Percentiles rank a stretch among this genome's conserved stretches.
Conservation (phyloP, 1,140 invertebrate genomes). For the Pachypsylla venusta region DNA sequence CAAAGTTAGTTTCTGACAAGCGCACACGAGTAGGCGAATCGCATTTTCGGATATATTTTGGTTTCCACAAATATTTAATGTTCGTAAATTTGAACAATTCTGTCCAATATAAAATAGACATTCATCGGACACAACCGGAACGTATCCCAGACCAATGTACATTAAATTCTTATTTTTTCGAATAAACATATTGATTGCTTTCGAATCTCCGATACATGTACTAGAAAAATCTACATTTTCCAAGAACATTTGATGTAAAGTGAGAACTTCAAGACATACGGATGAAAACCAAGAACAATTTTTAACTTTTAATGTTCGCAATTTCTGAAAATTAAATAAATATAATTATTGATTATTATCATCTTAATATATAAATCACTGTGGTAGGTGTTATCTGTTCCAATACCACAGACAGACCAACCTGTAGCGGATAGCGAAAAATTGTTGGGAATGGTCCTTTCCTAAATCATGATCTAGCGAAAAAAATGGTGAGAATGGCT, state of each 20-base stretch:
- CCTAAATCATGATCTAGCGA: too few relatives aligned
- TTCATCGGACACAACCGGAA: background rate
- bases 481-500: too few relatives aligned
- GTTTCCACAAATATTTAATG: background rate
- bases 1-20: background rate
- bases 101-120: slow-evolving; percentile 4
- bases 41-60: background rate
- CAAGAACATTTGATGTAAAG: slow-evolving; percentile 15
- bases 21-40: background rate
- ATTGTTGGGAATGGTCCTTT: too few relatives aligned
- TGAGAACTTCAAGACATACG: slow-evolving; percentile 17
- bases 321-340: slow-evolving; percentile 17
- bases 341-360: too few relatives aligned
- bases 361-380: too few relatives aligned
- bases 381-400: too few relatives aligned
- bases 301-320: slow-evolving; percentile 13
- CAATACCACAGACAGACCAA: too few relatives aligned
- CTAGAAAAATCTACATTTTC: slow-evolving; percentile 15
- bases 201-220: background rate
- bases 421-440: too few relatives aligned
- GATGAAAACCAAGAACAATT: slow-evolving; percentile 17
- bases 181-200: slow-evolving; percentile 1
- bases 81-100: background rate
- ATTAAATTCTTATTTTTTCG: background rate
- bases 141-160: background rate